Conservation (phyloP, 1,140 invertebrate species). For the Metopolophium dirhodum region DNA sequence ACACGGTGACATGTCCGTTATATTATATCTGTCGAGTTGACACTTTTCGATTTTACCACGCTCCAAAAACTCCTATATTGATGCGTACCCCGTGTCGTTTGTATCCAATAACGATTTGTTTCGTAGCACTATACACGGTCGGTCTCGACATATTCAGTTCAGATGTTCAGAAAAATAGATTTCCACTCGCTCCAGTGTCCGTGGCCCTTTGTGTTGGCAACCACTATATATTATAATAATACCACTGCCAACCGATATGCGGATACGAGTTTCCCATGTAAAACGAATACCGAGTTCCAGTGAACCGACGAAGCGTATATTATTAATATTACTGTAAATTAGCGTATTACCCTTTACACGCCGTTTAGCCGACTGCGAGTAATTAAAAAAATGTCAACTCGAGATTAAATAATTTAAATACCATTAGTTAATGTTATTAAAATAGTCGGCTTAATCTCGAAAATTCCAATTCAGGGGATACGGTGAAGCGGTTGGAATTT, state of each 20-base stretch:
- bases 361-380: not conserved
- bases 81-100: not conserved
- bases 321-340: no score
- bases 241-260: not conserved
- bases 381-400: not conserved
- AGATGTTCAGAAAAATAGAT: not conserved
- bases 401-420: not conserved
- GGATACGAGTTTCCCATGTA: no score
- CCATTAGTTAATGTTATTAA: not conserved
- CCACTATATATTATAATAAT: not conserved
- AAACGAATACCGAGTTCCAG: no score
- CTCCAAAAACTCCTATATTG: not conserved
- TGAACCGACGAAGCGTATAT: no score
- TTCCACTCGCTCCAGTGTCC: no score
- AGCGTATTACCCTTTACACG: not conserved
- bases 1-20: not conserved
- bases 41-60: conserved; percentile 16
- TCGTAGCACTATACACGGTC: not conserved
- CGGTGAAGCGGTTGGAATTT: no score
- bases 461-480: not conserved
- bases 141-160: not conserved
- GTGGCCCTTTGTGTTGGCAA: not conserved
- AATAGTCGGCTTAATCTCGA: not conserved
- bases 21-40: not conserved
- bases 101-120: not conserved